Conservation (phyloP, 92 coral and sea anemone species). For the Parazoanthus atlanticus region DNA sequence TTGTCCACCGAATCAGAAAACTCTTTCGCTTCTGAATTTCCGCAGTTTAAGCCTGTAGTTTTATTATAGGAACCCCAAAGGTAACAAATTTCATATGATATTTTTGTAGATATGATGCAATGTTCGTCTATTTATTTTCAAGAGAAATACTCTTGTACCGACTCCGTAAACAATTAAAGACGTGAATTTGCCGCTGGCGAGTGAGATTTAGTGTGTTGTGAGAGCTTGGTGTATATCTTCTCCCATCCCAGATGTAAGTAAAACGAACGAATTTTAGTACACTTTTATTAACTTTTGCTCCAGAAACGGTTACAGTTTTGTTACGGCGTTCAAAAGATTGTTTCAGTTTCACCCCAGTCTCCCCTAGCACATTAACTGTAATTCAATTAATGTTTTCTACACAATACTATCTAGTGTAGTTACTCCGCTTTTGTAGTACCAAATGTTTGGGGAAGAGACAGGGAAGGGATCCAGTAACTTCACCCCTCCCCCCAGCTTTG, state of each 20-base stretch:
- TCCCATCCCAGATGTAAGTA: no score
- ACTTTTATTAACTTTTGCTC: no score
- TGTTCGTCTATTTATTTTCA: constrained; percentile 1
- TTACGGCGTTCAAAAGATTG: no score
- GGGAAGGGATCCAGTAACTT: no score
- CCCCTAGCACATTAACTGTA: no score
- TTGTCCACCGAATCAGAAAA: neutral
- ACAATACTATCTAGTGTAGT: no score
- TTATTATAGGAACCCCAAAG: neutral
- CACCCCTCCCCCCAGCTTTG: neutral
- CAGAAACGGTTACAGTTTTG: no score
- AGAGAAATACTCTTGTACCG: neutral
- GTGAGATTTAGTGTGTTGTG: neutral
- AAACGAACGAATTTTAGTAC: neutral
- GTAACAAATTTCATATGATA: neutral
- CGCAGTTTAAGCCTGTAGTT: neutral
- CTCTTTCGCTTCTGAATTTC: neutral
- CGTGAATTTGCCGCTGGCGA: neutral
- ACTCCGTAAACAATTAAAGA: neutral
- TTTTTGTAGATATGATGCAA: constrained; percentile 6
- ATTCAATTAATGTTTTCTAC: no score
- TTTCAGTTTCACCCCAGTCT: no score
- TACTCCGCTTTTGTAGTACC: neutral
- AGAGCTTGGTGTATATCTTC: no score
- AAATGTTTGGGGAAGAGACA: neutral